These are phyloP conservation scores for Hippocampus mohnikei DNA, from an alignment of 2,113 vertebrate genomes.

Conservation along the genomic window DNA sequence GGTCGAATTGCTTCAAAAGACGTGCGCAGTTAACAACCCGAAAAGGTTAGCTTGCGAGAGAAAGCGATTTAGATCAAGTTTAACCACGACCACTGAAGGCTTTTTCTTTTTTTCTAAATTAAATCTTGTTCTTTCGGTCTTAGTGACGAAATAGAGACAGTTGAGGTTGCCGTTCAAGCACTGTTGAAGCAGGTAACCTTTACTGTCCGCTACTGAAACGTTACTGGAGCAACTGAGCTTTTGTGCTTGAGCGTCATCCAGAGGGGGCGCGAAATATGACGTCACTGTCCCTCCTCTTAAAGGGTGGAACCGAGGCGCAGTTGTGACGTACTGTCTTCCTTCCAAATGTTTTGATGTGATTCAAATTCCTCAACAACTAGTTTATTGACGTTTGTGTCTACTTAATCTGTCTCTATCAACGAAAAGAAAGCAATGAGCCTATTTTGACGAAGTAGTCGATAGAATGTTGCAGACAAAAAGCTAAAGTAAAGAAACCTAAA, in stretches of 20 bases:
- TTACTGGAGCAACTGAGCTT: not conserved
- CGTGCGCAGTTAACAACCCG: slow-evolving; percentile 29
- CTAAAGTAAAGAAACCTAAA: no score
- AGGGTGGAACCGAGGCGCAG: slow-evolving; percentile 1
- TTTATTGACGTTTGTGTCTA: not conserved
- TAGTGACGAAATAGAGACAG: slow-evolving; percentile 39
- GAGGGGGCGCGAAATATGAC: not conserved
- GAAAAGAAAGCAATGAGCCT: no score
- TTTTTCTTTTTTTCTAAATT: not conserved
- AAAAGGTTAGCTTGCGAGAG: slow-evolving; percentile 24
- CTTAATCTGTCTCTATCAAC: no score
- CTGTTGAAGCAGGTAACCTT: slow-evolving; percentile 85
- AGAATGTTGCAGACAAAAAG: no score
- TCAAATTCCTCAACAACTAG: not conserved
- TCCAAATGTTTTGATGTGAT: not conserved
- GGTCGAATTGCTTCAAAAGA: slow-evolving; percentile 6
- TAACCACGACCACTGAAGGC: no score
- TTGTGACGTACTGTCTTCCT: not conserved
- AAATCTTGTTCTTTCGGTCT: not conserved
- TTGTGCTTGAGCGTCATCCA: fast-evolving
- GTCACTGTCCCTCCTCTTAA: slow-evolving; percentile 19
- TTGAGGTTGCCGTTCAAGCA: slow-evolving; percentile 84
- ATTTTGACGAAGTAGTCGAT: no score
- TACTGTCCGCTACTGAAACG: slow-evolving; percentile 46
- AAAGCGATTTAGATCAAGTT: not conserved